phyloP scores from a whole-genome alignment of 2,113 vertebrate genomes.

The Salvelinus sp. region DNA sequence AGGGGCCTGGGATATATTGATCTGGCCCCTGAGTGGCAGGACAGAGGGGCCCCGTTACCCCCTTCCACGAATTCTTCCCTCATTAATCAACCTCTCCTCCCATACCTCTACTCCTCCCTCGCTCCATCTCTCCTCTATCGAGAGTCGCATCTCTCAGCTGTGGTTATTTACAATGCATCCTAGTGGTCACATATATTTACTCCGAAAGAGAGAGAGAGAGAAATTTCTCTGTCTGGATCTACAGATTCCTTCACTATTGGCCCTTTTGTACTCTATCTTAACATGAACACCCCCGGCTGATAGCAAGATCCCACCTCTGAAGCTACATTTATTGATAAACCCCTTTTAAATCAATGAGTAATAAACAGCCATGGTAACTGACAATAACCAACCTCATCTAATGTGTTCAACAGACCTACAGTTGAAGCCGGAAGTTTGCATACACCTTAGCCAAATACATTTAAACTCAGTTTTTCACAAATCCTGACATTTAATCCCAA shows the following conservation, averaged over 20 bases:
- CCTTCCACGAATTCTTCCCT: not conserved
- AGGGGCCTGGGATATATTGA: not conserved
- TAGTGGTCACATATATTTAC: constrained; percentile 9
- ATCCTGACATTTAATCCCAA: too few relatives aligned
- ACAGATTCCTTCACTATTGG: too few relatives aligned
- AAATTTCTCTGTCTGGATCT: too few relatives aligned
- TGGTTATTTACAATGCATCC: constrained; percentile 45
- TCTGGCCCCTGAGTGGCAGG: not conserved
- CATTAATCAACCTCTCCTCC: constrained; percentile 5
- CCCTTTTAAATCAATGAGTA: not conserved
- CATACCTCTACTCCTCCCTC: constrained; percentile 29
- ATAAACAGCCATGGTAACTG: not conserved
- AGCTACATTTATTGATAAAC: too few relatives aligned
- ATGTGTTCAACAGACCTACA: not conserved
- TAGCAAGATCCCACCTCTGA: too few relatives aligned
- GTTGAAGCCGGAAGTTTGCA: too few relatives aligned
- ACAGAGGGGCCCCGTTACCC: not conserved
- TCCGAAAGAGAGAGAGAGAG: too few relatives aligned
- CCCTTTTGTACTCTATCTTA: too few relatives aligned
- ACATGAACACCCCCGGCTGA: too few relatives aligned
- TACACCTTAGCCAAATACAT: too few relatives aligned
- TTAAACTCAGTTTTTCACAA: too few relatives aligned
- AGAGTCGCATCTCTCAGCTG: constrained; percentile 29
- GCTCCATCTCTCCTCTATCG: constrained; percentile 35
- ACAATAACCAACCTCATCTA: not conserved